A percentile compares a stretch with the other conserved stretches of the same genome.
Evolutionary conservation across 2,113 vertebrate genomes (phyloP).

Genomic region (Lota lota): DNA sequence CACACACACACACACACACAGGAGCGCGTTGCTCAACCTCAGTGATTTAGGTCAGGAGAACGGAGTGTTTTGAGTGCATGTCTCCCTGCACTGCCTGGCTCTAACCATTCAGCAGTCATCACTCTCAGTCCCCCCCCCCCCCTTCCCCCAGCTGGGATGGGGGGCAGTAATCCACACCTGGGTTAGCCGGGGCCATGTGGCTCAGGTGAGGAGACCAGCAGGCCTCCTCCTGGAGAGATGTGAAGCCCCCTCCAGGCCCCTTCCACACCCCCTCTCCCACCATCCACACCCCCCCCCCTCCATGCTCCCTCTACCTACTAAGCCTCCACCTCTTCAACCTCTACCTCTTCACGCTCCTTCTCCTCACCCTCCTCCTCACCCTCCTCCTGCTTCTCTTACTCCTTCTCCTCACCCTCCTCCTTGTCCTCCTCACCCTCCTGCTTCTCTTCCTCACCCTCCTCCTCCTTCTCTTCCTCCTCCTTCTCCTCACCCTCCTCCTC

Average conservation of each 20-base stretch:
- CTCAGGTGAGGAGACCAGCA: constrained; percentile 57
- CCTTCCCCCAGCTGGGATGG: constrained; percentile 33
- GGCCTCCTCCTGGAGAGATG: too few relatives aligned
- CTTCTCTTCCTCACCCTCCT: neutral
- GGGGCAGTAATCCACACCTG: constrained; percentile 53
- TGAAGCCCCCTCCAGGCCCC: constrained; percentile 40
- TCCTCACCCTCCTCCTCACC: too few relatives aligned
- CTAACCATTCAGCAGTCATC: neutral
- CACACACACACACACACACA: constrained; percentile 5
- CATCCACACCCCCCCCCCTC: too few relatives aligned
- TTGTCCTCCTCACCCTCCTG: neutral
- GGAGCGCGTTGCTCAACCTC: neutral
- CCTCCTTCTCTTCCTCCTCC: too few relatives aligned
- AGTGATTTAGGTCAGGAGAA: neutral
- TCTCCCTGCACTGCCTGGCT: constrained; percentile 2
- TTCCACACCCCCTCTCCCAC: constrained; percentile 22
- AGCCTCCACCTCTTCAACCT: too few relatives aligned
- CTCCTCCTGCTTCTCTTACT: too few relatives aligned
- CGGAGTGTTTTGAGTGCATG: neutral
- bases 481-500: too few relatives aligned
- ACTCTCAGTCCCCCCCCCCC: constrained; percentile 10
- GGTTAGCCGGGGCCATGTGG: constrained; percentile 50
- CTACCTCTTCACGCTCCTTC: neutral
- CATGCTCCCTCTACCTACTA: too few relatives aligned
- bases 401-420: too few relatives aligned